Base-by-base conservation (phyloP, 2,888 invertebrate genomes). In the Nasonovia ribisnigri region DNA sequence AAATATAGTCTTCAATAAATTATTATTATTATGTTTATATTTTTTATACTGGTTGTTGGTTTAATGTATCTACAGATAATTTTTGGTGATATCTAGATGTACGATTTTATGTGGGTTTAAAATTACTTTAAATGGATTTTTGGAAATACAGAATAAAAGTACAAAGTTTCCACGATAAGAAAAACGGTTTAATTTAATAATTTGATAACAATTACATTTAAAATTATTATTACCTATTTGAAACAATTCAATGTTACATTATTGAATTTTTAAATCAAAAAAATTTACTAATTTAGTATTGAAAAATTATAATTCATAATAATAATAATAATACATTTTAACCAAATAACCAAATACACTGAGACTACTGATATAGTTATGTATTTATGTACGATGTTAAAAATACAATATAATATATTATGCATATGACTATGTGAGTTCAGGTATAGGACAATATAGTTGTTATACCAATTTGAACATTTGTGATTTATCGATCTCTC, bases 1-100 rank as follows among this genome's bases (percentile, higher is more conserved):
- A 90, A 48, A 51, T 51, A 90, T 77, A 51, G 60, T 89, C 60
- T 60, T 43, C 29, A 46, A 60, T 88, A 42, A 89, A 89, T 46
- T 60, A n/a, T 60, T 60, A 46, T 60, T 43, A 60, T 89, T 60
- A 29, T 89, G 6, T 57, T 60, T 60, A 46, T 46, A 43, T 89
- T 43, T 89, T 57, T 57, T 89, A 24, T 29, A 43, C 42, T 36
- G 84, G 29, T 84, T 5, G 84, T 43, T 29, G 84, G 84, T 26
- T 43, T 42, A 46, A 26, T 86, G 26, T 86, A 4, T 29, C 4
- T 13, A 0, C 43, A 84, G 84, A n/a, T 36, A 67, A 67, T 36
- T 60, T 67, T 16, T 36, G 16, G n/a, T n/a, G n/a, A 67, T 67
- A 67, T 67, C 16, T 8, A 36, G n/a, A 36, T 67, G 36, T 67